Percentiles rank a stretch among this genome's conserved stretches.
These are phyloP conservation scores for Sylvicola cinctus DNA, from an alignment of 2,888 invertebrate genomes.

Conservation along the genomic window DNA sequence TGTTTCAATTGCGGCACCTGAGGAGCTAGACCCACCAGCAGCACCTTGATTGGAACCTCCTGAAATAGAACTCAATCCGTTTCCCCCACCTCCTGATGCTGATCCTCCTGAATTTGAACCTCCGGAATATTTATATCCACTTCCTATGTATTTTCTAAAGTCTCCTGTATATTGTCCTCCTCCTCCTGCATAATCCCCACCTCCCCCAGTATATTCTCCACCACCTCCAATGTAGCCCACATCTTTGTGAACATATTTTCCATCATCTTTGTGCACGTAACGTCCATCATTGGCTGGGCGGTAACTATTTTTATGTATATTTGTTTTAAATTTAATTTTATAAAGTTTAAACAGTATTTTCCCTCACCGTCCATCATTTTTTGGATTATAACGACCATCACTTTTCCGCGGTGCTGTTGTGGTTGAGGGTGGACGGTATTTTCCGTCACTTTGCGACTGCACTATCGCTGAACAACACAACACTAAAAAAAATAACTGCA, in stretches of 20 bases:
- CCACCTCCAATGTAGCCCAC: neutral
- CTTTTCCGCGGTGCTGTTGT: too few species aligned
- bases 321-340: neutral
- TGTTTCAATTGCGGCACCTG: slow-evolving; percentile 9
- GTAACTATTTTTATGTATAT: neutral
- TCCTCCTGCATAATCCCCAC: slow-evolving; percentile 5
- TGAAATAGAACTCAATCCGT: too few species aligned
- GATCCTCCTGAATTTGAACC: slow-evolving; percentile 1
- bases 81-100: too few species aligned
- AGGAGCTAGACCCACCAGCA: too few species aligned
- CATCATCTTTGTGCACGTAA: slow-evolving; percentile 26
- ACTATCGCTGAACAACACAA: slow-evolving; percentile 14
- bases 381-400: too few species aligned
- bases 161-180: slow-evolving; percentile 2
- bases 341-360: slow-evolving; percentile 1
- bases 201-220: slow-evolving; percentile 1
- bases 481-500: too few species aligned
- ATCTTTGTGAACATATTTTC: slow-evolving; percentile 1
- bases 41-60: too few species aligned
- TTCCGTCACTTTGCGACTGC: slow-evolving; percentile 15
- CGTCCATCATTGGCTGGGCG: slow-evolving; percentile 21
- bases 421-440: slow-evolving; percentile 14
- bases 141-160: slow-evolving; percentile 1
- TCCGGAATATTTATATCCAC: slow-evolving; percentile 10
- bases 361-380: slow-evolving; percentile 13